phyloP scores from a whole-genome alignment of 2,797 vertebrate species.

The Pogoniulus pusillus region DNA sequence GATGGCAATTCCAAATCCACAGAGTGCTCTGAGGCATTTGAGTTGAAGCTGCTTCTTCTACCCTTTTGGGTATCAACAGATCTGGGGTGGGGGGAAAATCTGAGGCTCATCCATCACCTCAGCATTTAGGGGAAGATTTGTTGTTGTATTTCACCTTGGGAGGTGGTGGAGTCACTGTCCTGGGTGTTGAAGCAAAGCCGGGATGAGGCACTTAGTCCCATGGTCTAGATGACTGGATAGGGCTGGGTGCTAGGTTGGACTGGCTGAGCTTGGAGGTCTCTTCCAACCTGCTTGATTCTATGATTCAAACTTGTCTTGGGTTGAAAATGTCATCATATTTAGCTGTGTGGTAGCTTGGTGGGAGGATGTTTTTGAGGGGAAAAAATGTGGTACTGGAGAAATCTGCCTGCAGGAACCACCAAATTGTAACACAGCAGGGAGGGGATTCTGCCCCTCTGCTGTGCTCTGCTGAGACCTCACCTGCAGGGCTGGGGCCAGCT shows the following conservation, averaged over 20 bases:
- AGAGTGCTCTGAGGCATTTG: background rate
- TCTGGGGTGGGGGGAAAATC: background rate
- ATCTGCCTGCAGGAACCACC: background rate
- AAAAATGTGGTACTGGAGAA: background rate
- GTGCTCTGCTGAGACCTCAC: no score
- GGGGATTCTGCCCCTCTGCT: no score
- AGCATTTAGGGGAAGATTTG: background rate
- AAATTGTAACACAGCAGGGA: background rate
- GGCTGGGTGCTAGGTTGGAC: no score
- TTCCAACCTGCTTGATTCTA: no score
- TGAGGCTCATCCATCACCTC: background rate
- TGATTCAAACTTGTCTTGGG: background rate
- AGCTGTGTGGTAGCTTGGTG: background rate
- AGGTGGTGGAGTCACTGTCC: no score
- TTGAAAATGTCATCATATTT: background rate
- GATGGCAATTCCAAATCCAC: background rate
- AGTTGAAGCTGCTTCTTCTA: background rate
- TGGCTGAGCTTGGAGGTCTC: no score
- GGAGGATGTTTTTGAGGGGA: background rate
- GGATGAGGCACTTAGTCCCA: no score
- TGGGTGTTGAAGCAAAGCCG: no score
- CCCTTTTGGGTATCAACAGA: background rate
- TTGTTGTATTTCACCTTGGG: background rate
- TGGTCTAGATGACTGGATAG: no score
- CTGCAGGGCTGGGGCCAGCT: no score